phyloP scores from a whole-genome alignment of 2,113 vertebrate genomes.

The Platysternon megacephalum region DNA sequence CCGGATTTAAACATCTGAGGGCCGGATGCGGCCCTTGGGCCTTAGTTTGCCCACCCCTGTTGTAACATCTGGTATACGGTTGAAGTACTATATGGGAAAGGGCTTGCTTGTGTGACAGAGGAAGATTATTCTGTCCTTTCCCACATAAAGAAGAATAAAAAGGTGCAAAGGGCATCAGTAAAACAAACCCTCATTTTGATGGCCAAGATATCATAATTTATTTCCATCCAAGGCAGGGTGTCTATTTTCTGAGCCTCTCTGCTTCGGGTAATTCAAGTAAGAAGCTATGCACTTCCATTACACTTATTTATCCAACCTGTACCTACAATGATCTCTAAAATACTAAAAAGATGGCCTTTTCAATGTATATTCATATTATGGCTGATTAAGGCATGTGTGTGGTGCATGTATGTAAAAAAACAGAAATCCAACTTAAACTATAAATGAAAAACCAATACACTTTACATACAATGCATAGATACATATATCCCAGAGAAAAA shows the following conservation, averaged over 20 bases:
- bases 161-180: not conserved
- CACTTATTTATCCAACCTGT: not conserved
- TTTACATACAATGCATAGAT: not conserved
- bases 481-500: not conserved
- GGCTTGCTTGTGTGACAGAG: not conserved
- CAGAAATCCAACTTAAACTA: not conserved
- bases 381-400: not conserved
- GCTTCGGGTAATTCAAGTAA: not conserved
- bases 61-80: not conserved
- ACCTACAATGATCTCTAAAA: not conserved
- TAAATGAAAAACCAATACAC: not conserved
- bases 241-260: not conserved
- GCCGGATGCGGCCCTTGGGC: too few species aligned
- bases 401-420: not conserved
- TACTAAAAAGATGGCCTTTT: not conserved
- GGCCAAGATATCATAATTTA: not conserved
- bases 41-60: too few species aligned
- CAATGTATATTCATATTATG: not conserved
- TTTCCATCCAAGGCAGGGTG: not conserved
- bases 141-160: not conserved
- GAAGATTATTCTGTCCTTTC: not conserved
- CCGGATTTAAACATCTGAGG: too few species aligned
- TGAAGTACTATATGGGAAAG: not conserved
- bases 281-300: not conserved
- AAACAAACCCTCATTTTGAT: not conserved